Evolutionary conservation across 1,140 invertebrate genomes (phyloP), one percentile per base, ranked within the genome.

Genomic region (Drosophila varians): DNA sequence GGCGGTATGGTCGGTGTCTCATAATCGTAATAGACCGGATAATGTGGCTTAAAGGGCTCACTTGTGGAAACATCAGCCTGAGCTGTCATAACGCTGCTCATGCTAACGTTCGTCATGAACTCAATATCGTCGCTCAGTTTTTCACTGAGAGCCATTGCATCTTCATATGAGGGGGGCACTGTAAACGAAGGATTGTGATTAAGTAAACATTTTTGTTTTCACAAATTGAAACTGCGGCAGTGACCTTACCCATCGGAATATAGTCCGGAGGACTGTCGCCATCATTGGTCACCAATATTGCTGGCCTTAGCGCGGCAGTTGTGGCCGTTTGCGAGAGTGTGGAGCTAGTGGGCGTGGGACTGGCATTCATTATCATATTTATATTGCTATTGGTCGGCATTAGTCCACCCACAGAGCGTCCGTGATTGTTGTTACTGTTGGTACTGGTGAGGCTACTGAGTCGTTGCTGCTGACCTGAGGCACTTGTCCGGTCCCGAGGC

Each of bases 1-100:
- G 89, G 89, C 86, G 89, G 89, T 90, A 90, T 90, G 71, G 83
- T 89, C 70, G 89, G 89, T 74, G 89, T 90, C 75, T 90, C 89
- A 68, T 90, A 90, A 55, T 90, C 86, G 72, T 90, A 90, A 84
- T 90, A 90, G 72, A 90, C 89, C 58, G 89, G 89, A 77, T 90
- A 90, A 69, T 83, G 89, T 58, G 89, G 89, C 72, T 90, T 90
- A 76, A 90, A 90, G 54, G 75, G 78, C 66, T 90, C 89, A 76
- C 80, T 77, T 69, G 90, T 87, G 61, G 77, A 73, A 57, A 73
- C 80, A 65, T 87, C 82, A 66, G 68, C 78, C 71, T 90, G 83
- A 74, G 77, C 56, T 47, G 89, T 87, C 62, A 79, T 79, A 72
- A 90, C 83, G 61, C 89, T 90, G 74, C 80, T 89, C 77, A 90